Conservation (phyloP, 2,797 vertebrate genomes). For the Oophaga sylvatica region DNA sequence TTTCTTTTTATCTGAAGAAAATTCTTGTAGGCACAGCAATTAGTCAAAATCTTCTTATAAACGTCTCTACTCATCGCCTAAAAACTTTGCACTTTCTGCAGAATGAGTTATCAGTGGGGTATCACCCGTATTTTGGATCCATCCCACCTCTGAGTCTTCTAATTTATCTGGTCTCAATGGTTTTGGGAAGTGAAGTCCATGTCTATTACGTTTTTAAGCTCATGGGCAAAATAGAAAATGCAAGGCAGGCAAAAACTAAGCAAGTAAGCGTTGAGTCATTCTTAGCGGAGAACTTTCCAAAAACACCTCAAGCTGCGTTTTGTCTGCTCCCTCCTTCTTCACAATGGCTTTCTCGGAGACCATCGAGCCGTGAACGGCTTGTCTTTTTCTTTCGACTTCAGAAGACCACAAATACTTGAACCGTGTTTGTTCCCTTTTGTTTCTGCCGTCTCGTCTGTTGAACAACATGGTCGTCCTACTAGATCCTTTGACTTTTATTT, state of each 20-base stretch:
- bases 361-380: neutral
- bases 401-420: conserved; percentile 61
- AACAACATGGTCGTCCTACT: conserved; percentile 61
- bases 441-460: conserved; percentile 63
- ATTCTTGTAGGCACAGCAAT: neutral
- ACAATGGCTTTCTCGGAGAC: conserved; percentile 55
- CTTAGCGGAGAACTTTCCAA: conserved; percentile 32
- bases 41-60: neutral
- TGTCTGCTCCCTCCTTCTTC: conserved; percentile 46
- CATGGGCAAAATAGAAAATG: neutral
- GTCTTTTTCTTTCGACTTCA: conserved; percentile 42
- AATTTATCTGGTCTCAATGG: conserved; percentile 24
- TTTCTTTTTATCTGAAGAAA: neutral
- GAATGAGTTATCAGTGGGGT: neutral
- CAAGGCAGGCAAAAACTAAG: conserved; percentile 12
- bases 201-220: neutral
- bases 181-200: neutral
- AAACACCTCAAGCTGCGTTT: conserved; percentile 40
- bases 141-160: neutral
- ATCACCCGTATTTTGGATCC: neutral
- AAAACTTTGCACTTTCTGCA: neutral
- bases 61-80: neutral
- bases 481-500: conserved; percentile 57
- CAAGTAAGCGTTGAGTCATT: conserved; percentile 35
- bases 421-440: conserved; percentile 55